Base-by-base conservation (phyloP, 2,888 invertebrate genomes). In the Alloplasta piceator region DNA sequence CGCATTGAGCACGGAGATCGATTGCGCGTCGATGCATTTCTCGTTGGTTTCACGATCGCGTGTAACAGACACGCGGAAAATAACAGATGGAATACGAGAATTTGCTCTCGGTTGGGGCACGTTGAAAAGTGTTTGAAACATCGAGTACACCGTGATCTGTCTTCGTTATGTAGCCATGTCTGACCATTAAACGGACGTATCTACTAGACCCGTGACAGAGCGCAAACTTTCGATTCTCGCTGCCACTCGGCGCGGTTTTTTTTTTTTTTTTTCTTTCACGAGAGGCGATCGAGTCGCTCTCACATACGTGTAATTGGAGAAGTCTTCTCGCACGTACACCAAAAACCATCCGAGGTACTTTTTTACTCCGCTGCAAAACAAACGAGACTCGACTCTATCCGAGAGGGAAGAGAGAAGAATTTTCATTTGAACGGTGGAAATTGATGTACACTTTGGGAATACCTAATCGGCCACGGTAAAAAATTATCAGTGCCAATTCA, bases 241-340 rank as follows among this genome's bases (percentile, higher is more conserved):
- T 75, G 48, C 41, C 60, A 16, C 60, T 64, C 56, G 6, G 26
- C 10, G 50, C 9, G 41, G 67, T 55, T 38, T 70, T 60, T 43
- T 43, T 50, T 50, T 73, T 67, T 79, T 77, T 76, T 43, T 64
- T 67, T 74, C 26, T 12, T 61, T 38, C 16, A 14, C 43, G 6
- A 50, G 43, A 26, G 43, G 39, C 63, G 55, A 48, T 73, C 61
- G 60, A 48, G 60, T 66, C 66, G 61, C 60, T 71, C 58, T 48
- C 56, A 58, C 56, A 81, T 68, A 67, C 74, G 80, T 82, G 80
- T 82, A 82, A 84, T 82, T 82, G 84, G 72, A 82, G 77, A 84
- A 84, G 77, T 84, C 78, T 56, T 26, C 74, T 50, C 56, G 43
- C 56, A 56, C 73, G 12, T 52, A 43, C 66, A 55, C 52, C 50